Conservation (phyloP, 1,140 invertebrate species). For the Holotrichia oblita region DNA sequence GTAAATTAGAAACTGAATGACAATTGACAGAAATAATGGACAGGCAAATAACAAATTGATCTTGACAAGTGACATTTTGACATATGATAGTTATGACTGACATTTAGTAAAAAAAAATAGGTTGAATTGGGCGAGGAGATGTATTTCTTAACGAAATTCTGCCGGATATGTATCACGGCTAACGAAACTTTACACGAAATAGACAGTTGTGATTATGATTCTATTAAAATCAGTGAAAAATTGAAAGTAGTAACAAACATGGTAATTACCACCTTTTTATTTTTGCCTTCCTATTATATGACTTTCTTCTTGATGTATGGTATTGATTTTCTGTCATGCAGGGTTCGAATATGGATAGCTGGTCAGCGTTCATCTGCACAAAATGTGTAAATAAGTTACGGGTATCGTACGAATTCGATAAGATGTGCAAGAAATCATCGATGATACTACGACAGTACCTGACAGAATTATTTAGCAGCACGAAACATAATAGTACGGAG, state of each 20-base stretch:
- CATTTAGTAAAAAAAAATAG: slow-evolving; percentile 49
- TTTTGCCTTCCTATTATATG: slow-evolving; percentile 1
- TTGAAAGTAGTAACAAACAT: slow-evolving; percentile 56
- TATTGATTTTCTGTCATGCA: slow-evolving; percentile 55
- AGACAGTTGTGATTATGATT: slow-evolving; percentile 55
- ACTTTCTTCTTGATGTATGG: slow-evolving; percentile 29
- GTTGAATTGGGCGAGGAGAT: slow-evolving; percentile 46
- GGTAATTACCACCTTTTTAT: slow-evolving; percentile 55
- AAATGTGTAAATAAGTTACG: slow-evolving; percentile 56
- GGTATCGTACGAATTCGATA: slow-evolving; percentile 57
- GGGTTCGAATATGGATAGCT: slow-evolving; percentile 54
- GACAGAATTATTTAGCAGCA: slow-evolving; percentile 51
- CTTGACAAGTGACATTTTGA: slow-evolving; percentile 59
- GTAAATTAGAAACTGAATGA: slow-evolving; percentile 12
- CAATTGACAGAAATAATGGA: slow-evolving; percentile 21
- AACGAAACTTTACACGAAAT: slow-evolving; percentile 55
- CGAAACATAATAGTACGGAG: slow-evolving; percentile 45
- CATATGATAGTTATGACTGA: slow-evolving; percentile 60
- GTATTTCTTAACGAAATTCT: slow-evolving; percentile 59
- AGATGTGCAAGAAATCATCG: slow-evolving; percentile 58
- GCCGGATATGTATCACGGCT: slow-evolving; percentile 56
- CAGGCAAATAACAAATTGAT: slow-evolving; percentile 32
- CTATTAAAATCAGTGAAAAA: slow-evolving; percentile 57
- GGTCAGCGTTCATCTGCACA: slow-evolving; percentile 55
- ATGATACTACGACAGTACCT: slow-evolving; percentile 56